phyloP scores from a whole-genome alignment of 2,888 invertebrate species.

The Drosophila hamatofila region DNA sequence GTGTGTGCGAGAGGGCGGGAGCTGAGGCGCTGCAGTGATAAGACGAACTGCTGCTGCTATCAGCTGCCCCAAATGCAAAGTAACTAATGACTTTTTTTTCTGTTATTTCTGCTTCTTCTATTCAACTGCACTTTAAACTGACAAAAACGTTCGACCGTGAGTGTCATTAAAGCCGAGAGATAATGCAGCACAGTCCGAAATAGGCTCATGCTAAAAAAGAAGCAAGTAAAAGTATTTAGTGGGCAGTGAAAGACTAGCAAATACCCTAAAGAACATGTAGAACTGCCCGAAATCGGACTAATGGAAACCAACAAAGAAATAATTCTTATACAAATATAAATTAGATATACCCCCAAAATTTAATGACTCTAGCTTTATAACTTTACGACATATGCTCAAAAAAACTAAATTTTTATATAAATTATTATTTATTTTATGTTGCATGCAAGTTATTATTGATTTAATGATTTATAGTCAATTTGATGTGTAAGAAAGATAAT shows the following conservation, averaged over 20 bases:
- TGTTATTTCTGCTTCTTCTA: conserved; percentile 24
- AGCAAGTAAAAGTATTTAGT: conserved; percentile 6
- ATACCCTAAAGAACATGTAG: neutral
- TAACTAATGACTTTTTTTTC: conserved; percentile 70
- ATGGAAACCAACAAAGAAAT: too few species aligned
- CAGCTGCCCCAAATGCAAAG: conserved; percentile 78
- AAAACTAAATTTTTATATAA: too few species aligned
- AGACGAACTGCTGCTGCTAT: conserved; percentile 54
- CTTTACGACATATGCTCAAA: neutral
- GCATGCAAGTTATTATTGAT: too few species aligned
- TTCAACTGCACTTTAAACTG: conserved; percentile 64
- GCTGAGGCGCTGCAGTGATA: conserved; percentile 39
- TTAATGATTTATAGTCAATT: too few species aligned
- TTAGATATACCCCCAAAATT: too few species aligned
- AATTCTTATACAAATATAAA: too few species aligned
- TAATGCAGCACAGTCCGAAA: conserved; percentile 55
- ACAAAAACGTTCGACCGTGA: conserved; percentile 56
- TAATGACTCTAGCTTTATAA: neutral
- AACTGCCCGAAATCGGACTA: too few species aligned
- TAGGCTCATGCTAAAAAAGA: conserved; percentile 51
- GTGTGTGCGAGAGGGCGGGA: neutral
- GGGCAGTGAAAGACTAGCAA: neutral
- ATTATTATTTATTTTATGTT: too few species aligned
- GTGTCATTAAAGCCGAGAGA: conserved; percentile 69
- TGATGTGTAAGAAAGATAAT: neutral